Conservation (phyloP, 2,797 vertebrate species). For the Macropodus opercularis region DNA sequence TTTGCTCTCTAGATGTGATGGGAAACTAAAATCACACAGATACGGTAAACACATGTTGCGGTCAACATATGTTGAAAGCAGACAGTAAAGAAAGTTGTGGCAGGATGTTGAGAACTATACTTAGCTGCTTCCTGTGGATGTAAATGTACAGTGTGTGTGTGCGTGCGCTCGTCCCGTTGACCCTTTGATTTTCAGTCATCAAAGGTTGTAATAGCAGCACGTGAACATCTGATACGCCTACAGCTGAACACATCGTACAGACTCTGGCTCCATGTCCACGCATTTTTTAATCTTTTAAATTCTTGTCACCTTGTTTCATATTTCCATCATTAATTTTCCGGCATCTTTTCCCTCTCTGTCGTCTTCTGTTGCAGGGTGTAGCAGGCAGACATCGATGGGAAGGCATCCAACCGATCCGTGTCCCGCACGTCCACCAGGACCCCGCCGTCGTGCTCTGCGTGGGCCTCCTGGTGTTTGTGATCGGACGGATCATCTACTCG, state of each 20-base stretch:
- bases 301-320: too few relatives aligned
- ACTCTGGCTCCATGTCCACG: too few relatives aligned
- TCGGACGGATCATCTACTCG: slow-evolving; percentile 74
- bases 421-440: slow-evolving; percentile 61
- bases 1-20: too few relatives aligned
- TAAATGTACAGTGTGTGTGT: slow-evolving; percentile 41
- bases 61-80: slow-evolving; percentile 43
- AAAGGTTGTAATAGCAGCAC: too few relatives aligned
- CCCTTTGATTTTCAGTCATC: slow-evolving; percentile 54
- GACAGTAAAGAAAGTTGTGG: slow-evolving; percentile 37
- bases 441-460: slow-evolving; percentile 70
- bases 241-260: too few relatives aligned
- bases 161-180: too few relatives aligned
- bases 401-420: slow-evolving; percentile 25
- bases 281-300: too few relatives aligned
- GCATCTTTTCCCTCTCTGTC: slow-evolving; percentile 15
- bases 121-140: slow-evolving; percentile 69
- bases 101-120: slow-evolving; percentile 67
- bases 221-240: too few relatives aligned
- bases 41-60: not conserved
- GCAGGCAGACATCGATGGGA: slow-evolving; percentile 33
- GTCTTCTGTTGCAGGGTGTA: slow-evolving; percentile 56
- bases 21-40: too few relatives aligned
- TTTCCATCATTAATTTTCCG: too few relatives aligned
- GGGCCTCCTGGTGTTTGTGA: slow-evolving; percentile 70